phyloP scores from a whole-genome alignment of 2,888 invertebrate species.

The Trypoxylon attenuatum region DNA sequence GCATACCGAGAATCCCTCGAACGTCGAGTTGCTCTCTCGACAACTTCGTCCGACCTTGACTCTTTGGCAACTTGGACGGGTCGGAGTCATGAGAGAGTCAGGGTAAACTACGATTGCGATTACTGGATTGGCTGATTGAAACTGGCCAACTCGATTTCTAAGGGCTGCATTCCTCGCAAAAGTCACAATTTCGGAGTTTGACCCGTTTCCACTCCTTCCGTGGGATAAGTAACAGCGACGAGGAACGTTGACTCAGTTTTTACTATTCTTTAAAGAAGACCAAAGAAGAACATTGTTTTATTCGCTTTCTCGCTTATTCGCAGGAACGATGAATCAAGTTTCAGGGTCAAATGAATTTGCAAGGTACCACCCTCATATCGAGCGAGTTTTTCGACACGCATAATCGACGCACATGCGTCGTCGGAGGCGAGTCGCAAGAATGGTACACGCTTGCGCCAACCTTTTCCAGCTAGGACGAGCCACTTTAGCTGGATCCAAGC shows the following conservation, averaged over 20 bases:
- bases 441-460: constrained; percentile 37
- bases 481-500: constrained; percentile 39
- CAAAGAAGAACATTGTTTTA: not conserved
- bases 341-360: not conserved
- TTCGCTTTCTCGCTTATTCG: too few species aligned
- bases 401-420: constrained; percentile 45
- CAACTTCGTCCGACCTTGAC: constrained; percentile 42
- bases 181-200: not conserved
- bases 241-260: not conserved
- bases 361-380: not conserved
- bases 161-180: not conserved
- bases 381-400: constrained; percentile 16
- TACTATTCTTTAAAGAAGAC: not conserved
- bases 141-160: too few species aligned
- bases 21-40: constrained; percentile 22
- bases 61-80: constrained; percentile 31
- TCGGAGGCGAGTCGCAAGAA: constrained; percentile 14
- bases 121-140: constrained; percentile 28
- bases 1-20: constrained; percentile 38
- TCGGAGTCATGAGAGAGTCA: not conserved
- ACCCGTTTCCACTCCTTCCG: not conserved
- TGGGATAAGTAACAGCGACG: not conserved
- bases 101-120: constrained; percentile 15
- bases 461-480: constrained; percentile 43
- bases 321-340: not conserved